Conservation (phyloP, 2,113 vertebrate species). For the Chamaetylas fuelleborni region DNA sequence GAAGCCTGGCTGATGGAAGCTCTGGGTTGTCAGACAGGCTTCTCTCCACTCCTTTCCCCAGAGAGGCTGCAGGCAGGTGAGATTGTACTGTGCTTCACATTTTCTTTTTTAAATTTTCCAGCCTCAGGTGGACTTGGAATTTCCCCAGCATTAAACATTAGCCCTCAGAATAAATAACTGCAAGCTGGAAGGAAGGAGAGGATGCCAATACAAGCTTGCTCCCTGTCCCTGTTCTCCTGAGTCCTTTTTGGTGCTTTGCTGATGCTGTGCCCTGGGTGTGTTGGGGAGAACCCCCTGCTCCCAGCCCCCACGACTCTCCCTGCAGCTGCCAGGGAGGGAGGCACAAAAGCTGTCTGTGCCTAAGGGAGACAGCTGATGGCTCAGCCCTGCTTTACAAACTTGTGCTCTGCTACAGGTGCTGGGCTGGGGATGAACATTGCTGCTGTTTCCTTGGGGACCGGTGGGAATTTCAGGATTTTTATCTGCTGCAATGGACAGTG, state of each 20-base stretch:
- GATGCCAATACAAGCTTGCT: not conserved
- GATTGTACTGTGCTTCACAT: not conserved
- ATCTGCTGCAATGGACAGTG: not conserved
- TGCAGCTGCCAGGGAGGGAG: conserved; percentile 31
- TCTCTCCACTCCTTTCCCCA: not conserved
- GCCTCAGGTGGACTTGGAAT: not conserved
- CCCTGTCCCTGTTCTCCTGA: not conserved
- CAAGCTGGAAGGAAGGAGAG: not conserved
- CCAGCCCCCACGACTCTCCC: not conserved
- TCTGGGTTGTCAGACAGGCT: not conserved
- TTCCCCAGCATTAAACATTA: not conserved
- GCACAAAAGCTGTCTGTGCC: conserved; percentile 41
- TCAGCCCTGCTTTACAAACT: not conserved
- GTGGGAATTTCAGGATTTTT: not conserved
- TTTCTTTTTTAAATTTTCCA: not conserved
- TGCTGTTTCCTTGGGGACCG: not conserved
- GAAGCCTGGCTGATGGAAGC: not conserved
- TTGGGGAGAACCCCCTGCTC: not conserved
- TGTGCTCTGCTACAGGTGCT: conserved; percentile 19
- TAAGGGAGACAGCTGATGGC: not conserved
- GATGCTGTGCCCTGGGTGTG: not conserved
- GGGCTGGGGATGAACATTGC: not conserved
- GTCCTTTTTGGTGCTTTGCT: not conserved
- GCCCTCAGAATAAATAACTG: not conserved
- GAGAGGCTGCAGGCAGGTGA: not conserved